These are phyloP conservation scores for Stenodera caucasica DNA, from an alignment of 2,888 invertebrate genomes.

Conservation along the genomic window DNA sequence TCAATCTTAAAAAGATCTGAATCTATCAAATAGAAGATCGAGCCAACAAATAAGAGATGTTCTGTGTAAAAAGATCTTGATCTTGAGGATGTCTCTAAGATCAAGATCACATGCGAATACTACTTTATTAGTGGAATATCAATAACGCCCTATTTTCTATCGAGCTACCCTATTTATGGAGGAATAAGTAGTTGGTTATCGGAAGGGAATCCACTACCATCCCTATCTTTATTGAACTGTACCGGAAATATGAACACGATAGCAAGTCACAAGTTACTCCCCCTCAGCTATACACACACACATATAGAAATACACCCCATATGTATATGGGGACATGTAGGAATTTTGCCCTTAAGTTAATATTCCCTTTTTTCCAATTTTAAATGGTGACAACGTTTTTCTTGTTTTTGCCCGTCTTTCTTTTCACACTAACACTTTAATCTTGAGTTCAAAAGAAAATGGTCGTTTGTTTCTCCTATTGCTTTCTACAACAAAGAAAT, in stretches of 20 bases:
- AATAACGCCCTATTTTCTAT: too few relatives aligned
- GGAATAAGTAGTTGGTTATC: not conserved
- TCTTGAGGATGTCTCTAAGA: too few relatives aligned
- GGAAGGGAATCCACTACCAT: not conserved
- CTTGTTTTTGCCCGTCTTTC: not conserved
- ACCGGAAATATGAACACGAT: constrained; percentile 14
- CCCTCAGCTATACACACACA: too few relatives aligned
- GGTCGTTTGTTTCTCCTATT: not conserved
- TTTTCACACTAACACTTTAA: not conserved
- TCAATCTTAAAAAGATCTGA: too few relatives aligned
- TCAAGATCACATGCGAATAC: too few relatives aligned
- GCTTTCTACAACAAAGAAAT: not conserved
- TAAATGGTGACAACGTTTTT: not conserved
- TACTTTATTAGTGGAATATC: too few relatives aligned
- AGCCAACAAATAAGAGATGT: too few relatives aligned
- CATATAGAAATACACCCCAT: too few relatives aligned
- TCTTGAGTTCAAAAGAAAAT: constrained; percentile 1
- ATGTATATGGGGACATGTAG: too few relatives aligned
- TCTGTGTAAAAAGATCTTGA: too few relatives aligned
- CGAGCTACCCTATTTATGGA: too few relatives aligned
- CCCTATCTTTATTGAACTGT: constrained; percentile 12
- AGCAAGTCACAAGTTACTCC: not conserved
- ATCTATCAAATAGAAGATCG: too few relatives aligned
- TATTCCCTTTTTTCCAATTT: not conserved
- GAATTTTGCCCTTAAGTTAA: not conserved